phyloP scores from a whole-genome alignment of 2,888 invertebrate species.

The Camponotus fellah region DNA sequence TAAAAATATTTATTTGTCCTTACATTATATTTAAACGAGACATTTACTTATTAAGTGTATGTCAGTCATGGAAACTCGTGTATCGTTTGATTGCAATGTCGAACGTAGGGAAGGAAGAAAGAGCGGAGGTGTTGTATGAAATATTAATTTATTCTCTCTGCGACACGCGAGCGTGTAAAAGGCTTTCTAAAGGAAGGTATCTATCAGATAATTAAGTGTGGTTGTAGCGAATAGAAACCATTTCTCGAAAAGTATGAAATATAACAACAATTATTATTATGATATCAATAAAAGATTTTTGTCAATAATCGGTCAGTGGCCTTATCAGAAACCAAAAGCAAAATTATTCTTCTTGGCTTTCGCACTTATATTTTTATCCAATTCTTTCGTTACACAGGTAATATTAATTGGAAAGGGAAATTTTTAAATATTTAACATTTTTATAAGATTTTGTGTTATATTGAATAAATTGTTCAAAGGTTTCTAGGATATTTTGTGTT shows the following conservation, averaged over 20 bases:
- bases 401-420: background rate
- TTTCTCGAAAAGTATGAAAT: conserved; percentile 7
- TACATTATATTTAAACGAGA: background rate
- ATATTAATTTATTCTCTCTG: background rate
- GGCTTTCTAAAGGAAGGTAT: background rate
- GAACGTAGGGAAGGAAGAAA: background rate
- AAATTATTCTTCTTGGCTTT: background rate
- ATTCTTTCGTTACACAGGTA: conserved; percentile 10
- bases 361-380: background rate
- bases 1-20: background rate
- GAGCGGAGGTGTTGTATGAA: background rate
- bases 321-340: conserved; percentile 21
- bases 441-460: background rate
- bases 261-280: background rate
- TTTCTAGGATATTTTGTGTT: background rate
- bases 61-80: background rate
- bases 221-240: background rate
- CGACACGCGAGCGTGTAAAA: background rate
- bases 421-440: background rate
- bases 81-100: background rate
- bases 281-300: conserved; percentile 7
- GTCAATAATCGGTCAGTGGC: conserved; percentile 25
- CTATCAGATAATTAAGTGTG: background rate
- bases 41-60: background rate
- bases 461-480: background rate